Evolutionary conservation across 2,888 invertebrate species (phyloP).

Genomic region (Volucella zonaria): DNA sequence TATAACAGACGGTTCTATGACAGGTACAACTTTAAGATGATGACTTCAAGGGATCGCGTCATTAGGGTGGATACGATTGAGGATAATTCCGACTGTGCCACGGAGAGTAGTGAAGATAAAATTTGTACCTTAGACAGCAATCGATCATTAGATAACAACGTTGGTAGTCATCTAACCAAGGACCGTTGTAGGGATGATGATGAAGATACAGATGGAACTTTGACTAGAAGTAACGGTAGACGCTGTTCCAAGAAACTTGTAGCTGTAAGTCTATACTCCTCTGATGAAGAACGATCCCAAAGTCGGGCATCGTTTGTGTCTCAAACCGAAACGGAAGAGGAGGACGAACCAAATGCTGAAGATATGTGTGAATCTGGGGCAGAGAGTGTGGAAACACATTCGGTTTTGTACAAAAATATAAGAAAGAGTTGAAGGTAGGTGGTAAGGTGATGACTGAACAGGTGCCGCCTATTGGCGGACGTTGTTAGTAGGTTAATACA

Average conservation of each 20-base stretch:
- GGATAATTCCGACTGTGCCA: conserved; percentile 78
- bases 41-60: conserved; percentile 78
- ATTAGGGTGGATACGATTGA: conserved; percentile 81
- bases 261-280: conserved; percentile 78
- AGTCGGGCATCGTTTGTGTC: conserved; percentile 84
- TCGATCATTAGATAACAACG: conserved; percentile 77
- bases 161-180: too few species aligned
- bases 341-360: conserved; percentile 90
- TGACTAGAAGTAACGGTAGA: conserved; percentile 76
- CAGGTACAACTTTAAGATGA: conserved; percentile 81
- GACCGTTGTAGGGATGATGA: conserved; percentile 73
- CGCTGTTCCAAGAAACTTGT: conserved; percentile 68
- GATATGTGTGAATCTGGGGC: conserved; percentile 94
- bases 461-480: background rate
- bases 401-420: conserved; percentile 91
- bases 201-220: conserved; percentile 78
- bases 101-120: conserved; percentile 60
- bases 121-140: conserved; percentile 75
- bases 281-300: conserved; percentile 86
- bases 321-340: conserved; percentile 84
- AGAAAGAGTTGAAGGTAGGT: conserved; percentile 82
- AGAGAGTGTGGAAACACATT: conserved; percentile 93
- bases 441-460: background rate
- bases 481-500: background rate
- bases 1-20: conserved; percentile 83